Evolutionary conservation across 2,888 invertebrate genomes (phyloP).

Genomic region (Periphyllus acericola): DNA sequence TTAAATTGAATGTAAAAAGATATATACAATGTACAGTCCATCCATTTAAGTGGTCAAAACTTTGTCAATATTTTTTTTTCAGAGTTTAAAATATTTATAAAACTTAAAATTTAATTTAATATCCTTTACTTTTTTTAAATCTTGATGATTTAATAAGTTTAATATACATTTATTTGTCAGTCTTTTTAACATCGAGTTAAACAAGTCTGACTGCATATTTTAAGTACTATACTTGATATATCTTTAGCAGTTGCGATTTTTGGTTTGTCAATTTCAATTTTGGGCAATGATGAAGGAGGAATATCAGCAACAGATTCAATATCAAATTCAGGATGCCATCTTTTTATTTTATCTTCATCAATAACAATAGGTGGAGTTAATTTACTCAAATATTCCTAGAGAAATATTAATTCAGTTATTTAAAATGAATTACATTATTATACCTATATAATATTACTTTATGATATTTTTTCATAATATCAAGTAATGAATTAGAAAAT

Average conservation of each 20-base stretch:
- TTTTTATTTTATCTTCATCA: conserved; percentile 78
- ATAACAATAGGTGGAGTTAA: conserved; percentile 83
- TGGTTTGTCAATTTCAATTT: conserved; percentile 76
- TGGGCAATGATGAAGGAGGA: conserved; percentile 73
- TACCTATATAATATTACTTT: conserved; percentile 52
- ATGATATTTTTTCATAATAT: conserved; percentile 63
- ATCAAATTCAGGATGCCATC: conserved; percentile 94
- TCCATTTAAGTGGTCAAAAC: too few relatives aligned
- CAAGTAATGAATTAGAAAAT: conserved; percentile 58
- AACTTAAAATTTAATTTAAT: too few relatives aligned
- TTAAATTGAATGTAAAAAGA: too few relatives aligned
- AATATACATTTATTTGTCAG: too few relatives aligned
- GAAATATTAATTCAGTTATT: conserved; percentile 17
- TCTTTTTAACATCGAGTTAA: too few relatives aligned
- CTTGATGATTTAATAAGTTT: too few relatives aligned
- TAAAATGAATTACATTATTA: conserved; percentile 14
- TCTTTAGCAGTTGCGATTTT: conserved; percentile 80
- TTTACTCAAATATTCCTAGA: conserved; percentile 75
- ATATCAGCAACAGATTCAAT: conserved; percentile 85
- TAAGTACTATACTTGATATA: conserved; percentile 74
- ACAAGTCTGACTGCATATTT: too few relatives aligned
- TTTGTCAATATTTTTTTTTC: too few relatives aligned
- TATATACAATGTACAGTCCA: too few relatives aligned
- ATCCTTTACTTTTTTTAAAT: too few relatives aligned
- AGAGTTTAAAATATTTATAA: too few relatives aligned